Base-by-base conservation (phyloP, 2,888 invertebrate genomes). In the Meandrusa payeni region DNA sequence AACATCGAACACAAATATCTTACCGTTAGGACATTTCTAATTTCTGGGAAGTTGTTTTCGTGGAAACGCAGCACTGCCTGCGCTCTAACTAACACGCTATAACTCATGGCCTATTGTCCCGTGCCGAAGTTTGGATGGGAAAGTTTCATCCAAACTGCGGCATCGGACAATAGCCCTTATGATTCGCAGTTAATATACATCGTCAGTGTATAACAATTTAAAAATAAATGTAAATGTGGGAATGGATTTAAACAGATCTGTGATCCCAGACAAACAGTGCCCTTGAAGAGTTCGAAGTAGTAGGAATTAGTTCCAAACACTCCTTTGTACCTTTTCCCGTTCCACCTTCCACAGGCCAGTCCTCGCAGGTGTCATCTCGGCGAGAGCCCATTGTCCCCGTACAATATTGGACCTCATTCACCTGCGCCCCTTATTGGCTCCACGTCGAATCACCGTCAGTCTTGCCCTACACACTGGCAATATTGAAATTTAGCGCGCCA, bases 381-480 rank as follows among this genome's bases (percentile, higher is more conserved):
- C 55, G 55, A 61, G 67, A 69, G 64, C 45, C 58, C 52, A 67
- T 76, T 75, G 73, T 76, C 56, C 52, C 46, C 13, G 47, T 34
- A 61, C 50, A 62, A 69, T 70, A 64, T 66, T 60, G 41, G 57
- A 50, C 60, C 63, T 61, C 69, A 69, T 73, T 75, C 80, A 78
- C 76, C 76, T 78, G 78, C 69, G 47, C 63, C 64, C 66, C 69
- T 70, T 74, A 72, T 75, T 77, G 73, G 65, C 59, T 55, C 46
- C 55, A 57, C 65, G 64, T 66, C 51, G 55, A 51, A 59, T 54
- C 55, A 57, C 55, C 55, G 51, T 26, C 33, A 22, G 13, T 27
- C n/a, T 32, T 9, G 9, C 12, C 19, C 11, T 7, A 10, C 32
- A 17, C 11, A n/a, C n/a, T n/a, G n/a, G n/a, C n/a, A n/a, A n/a